Conservation (phyloP, 2,888 invertebrate species). For the Microdon myrmicae region DNA sequence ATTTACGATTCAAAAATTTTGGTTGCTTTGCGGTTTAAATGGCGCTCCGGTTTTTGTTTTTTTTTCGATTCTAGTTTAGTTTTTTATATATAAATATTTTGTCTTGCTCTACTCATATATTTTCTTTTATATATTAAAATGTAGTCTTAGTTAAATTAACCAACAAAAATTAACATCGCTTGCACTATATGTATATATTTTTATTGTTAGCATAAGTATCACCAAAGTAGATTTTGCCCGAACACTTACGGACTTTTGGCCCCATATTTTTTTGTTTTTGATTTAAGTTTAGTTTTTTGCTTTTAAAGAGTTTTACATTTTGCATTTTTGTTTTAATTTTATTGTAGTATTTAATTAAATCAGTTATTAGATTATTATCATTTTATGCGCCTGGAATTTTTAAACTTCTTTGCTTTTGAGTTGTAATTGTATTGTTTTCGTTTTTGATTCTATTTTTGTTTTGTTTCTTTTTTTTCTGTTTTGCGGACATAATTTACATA, state of each 20-base stretch:
- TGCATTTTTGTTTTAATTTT: slow-evolving; percentile 27
- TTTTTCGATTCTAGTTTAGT: slow-evolving; percentile 40
- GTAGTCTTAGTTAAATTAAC: slow-evolving; percentile 39
- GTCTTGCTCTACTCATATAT: slow-evolving; percentile 52
- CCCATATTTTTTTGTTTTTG: slow-evolving; percentile 58
- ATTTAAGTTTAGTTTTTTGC: slow-evolving; percentile 36
- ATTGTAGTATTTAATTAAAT: slow-evolving; percentile 22
- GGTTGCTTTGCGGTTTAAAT: slow-evolving; percentile 50
- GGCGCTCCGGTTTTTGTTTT: slow-evolving; percentile 48
- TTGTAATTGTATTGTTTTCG: slow-evolving; percentile 38
- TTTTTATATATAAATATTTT: slow-evolving; percentile 52
- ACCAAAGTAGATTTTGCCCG: slow-evolving; percentile 67
- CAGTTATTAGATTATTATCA: no score
- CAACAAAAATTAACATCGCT: slow-evolving; percentile 53
- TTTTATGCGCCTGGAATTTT: no score
- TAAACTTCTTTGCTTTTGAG: slow-evolving; percentile 26
- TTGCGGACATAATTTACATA: slow-evolving; percentile 33
- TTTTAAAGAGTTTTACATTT: slow-evolving; percentile 43
- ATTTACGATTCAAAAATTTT: slow-evolving; percentile 65
- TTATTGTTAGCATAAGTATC: slow-evolving; percentile 60
- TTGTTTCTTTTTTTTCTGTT: slow-evolving; percentile 9
- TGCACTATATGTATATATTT: slow-evolving; percentile 50
- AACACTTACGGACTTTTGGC: slow-evolving; percentile 68
- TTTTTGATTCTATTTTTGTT: slow-evolving; percentile 31
- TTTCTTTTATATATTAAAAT: slow-evolving; percentile 30